Conservation (phyloP, 2,113 vertebrate species). For the Pygathrix nemaeus region DNA sequence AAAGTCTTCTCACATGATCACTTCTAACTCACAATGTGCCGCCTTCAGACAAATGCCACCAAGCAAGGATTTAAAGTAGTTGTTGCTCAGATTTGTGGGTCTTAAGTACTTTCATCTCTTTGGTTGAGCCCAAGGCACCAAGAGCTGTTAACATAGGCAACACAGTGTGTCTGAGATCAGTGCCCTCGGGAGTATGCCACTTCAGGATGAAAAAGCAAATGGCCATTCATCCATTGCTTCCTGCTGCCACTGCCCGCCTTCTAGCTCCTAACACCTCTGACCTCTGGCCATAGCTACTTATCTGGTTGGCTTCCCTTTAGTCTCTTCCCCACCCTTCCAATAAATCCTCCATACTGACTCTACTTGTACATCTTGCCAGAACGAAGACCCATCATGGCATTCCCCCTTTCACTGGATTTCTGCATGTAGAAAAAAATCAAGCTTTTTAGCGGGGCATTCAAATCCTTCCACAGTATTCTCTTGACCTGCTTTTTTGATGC, state of each 20-base stretch:
- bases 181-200: slow-evolving; percentile 22
- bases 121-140: slow-evolving; percentile 48
- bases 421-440: background rate
- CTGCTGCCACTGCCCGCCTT: background rate
- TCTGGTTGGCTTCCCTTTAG: background rate
- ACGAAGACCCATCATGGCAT: background rate
- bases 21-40: background rate
- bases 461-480: slow-evolving; percentile 3
- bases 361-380: slow-evolving; percentile 8
- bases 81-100: slow-evolving; percentile 38
- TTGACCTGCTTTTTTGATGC: background rate
- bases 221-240: slow-evolving; percentile 30
- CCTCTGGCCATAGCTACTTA: background rate
- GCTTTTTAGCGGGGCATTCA: background rate
- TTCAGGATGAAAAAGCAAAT: slow-evolving; percentile 40
- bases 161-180: background rate
- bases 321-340: background rate
- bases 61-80: slow-evolving; percentile 54
- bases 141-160: slow-evolving; percentile 38
- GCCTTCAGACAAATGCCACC: slow-evolving; percentile 32
- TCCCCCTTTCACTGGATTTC: slow-evolving; percentile 14
- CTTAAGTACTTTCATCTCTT: slow-evolving; percentile 49
- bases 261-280: slow-evolving; percentile 10
- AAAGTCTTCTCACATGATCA: background rate
- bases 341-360: background rate